phyloP scores from a whole-genome alignment of 1,140 invertebrate genomes.

The Cyphomyrmex costatus region DNA sequence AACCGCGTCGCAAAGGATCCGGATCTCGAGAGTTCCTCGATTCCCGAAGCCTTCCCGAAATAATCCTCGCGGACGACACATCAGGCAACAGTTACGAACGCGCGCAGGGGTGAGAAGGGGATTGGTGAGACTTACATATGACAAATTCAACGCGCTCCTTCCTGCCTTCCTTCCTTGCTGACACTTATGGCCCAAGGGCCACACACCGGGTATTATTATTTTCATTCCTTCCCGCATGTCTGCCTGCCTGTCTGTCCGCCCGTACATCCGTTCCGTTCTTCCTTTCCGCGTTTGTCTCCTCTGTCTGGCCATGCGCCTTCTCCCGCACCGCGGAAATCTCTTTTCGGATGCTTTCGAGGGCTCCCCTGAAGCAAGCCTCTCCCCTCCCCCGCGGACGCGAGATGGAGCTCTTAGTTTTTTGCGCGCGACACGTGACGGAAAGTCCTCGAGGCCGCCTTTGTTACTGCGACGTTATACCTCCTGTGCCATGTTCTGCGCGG shows the following conservation, averaged over 20 bases:
- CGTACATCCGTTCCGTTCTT: constrained; percentile 69
- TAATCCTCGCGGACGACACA: constrained; percentile 76
- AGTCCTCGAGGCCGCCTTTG: constrained; percentile 72
- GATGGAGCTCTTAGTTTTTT: constrained; percentile 65
- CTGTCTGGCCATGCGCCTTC: constrained; percentile 72
- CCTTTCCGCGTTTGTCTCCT: constrained; percentile 69
- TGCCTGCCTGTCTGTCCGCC: constrained; percentile 71
- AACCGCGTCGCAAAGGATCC: constrained; percentile 76
- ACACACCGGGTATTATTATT: constrained; percentile 82
- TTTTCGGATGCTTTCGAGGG: constrained; percentile 79
- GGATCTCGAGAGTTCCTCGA: constrained; percentile 76
- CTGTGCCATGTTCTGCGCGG: constrained; percentile 38
- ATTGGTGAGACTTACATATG: constrained; percentile 82
- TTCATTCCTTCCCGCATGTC: constrained; percentile 83
- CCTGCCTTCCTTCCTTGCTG: constrained; percentile 78
- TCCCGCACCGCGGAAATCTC: constrained; percentile 72
- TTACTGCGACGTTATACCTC: constrained; percentile 52
- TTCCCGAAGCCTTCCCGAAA: constrained; percentile 76
- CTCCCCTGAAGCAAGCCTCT: constrained; percentile 59
- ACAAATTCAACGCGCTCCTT: constrained; percentile 82
- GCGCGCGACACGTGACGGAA: constrained; percentile 68
- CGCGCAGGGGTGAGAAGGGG: constrained; percentile 62
- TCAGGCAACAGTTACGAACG: constrained; percentile 46
- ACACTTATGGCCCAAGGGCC: constrained; percentile 83
- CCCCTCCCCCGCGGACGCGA: constrained; percentile 53